These are phyloP conservation scores for Caenorhabditis afra DNA, from an alignment of 2,888 invertebrate species.

Conservation along the genomic window DNA sequence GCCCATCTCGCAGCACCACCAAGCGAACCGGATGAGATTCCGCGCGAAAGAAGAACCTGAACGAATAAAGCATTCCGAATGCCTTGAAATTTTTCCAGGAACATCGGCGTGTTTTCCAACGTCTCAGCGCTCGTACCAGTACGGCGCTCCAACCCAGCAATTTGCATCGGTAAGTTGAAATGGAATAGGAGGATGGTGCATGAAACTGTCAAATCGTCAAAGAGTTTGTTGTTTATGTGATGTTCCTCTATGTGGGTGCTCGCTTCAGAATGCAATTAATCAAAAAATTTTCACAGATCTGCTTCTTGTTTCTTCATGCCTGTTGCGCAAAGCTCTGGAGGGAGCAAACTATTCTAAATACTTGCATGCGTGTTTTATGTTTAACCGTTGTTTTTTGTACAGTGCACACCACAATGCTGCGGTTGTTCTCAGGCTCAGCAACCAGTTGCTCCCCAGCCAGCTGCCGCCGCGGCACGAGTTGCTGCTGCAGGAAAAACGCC, in stretches of 20 bases:
- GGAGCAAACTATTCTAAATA: background rate
- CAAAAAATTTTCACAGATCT: background rate
- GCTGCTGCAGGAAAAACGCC: slow-evolving; percentile 71
- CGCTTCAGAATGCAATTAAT: slow-evolving; percentile 14
- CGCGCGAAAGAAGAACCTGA: slow-evolving; percentile 18
- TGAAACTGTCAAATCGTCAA: slow-evolving; percentile 21
- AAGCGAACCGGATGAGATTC: slow-evolving; percentile 30
- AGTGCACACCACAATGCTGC: slow-evolving; percentile 67
- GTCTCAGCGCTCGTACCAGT: slow-evolving; percentile 62
- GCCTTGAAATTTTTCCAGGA: slow-evolving; percentile 39
- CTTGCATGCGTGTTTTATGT: slow-evolving; percentile 57
- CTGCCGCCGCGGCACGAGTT: slow-evolving; percentile 65
- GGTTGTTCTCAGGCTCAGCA: slow-evolving; percentile 65
- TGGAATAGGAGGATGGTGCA: slow-evolving; percentile 23
- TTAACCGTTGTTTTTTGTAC: slow-evolving; percentile 58
- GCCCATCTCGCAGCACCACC: slow-evolving; percentile 15
- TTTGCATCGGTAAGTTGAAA: slow-evolving; percentile 59
- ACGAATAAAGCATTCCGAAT: slow-evolving; percentile 17
- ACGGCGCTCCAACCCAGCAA: slow-evolving; percentile 68
- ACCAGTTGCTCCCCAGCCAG: slow-evolving; percentile 44
- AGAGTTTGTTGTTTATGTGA: slow-evolving; percentile 13
- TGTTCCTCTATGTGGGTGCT: slow-evolving; percentile 45
- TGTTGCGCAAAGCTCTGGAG: background rate
- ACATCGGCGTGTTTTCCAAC: slow-evolving; percentile 64
- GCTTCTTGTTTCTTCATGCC: background rate